Base-by-base conservation (phyloP, 2,797 vertebrate species). In the Rhynchotus rufescens region DNA sequence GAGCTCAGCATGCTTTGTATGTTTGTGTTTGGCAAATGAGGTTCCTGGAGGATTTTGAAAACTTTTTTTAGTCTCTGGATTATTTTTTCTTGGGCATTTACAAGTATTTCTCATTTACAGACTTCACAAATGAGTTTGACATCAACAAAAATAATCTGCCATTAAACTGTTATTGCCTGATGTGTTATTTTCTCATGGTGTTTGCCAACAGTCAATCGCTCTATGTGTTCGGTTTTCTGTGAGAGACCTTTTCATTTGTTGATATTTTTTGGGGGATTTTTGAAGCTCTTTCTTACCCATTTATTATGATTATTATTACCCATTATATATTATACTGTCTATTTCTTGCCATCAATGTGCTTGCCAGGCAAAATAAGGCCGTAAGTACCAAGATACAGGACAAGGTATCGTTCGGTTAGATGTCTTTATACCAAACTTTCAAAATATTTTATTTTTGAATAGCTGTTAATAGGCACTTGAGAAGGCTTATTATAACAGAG, bases 11-110 rank as follows among this genome's bases (percentile, higher is more conserved):
- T 80, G 47, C 62, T 81, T 61, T 30, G 22, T 81, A 66, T 83
- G 32, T 91, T 68, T 68, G 9, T 64, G 87, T 89, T 91, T 57
- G 54, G 22, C 57, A 84, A 54, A 28, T 68, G n/a, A 74, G 23
- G 26, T 64, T 71, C 49, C 51, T 57, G 40, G 66, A 64, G 26
- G 78, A 57, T 45, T 23, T 69, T 21, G 10, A 47, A 11, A 45
- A 20, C 19, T 81, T 57, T 56, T 34, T 71, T 60, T 3, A 75
- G 47, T 28, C 79, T 2, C 19, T 16, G 12, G 28, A 54, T 36
- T 69, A n/a, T 82, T 90, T 83, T 83, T 16, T 86, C 8, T 20
- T 81, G 13, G 42, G 59, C 23, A n/a, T 65, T 88, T 82, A 22
- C 34, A 49, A 14, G 4, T 34, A 4, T 67, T 68, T 19, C 71